phyloP scores from a whole-genome alignment of 2,797 vertebrate genomes.

The Falco rusticolus region DNA sequence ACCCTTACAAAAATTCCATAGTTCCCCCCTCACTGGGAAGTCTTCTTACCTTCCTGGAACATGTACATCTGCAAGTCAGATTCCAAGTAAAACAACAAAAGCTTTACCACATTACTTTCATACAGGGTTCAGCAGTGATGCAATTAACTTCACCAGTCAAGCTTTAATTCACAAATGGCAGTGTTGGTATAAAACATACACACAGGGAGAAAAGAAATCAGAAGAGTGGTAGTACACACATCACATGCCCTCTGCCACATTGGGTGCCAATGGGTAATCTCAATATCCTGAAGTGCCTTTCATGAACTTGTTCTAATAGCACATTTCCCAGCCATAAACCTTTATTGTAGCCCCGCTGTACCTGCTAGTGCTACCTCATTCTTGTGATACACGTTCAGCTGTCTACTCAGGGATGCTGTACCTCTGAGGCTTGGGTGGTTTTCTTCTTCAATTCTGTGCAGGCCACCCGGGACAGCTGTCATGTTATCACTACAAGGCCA shows the following conservation, averaged over 20 bases:
- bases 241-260: not conserved
- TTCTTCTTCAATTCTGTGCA: not conserved
- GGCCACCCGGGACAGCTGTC: not conserved
- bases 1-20: not conserved
- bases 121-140: not conserved
- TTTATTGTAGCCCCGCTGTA: not conserved
- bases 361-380: not conserved
- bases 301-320: not conserved
- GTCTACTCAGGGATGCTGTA: not conserved
- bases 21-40: not conserved
- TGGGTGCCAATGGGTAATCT: not conserved
- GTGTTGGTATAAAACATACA: not conserved
- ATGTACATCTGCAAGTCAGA: rapidly evolving
- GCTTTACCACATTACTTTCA: not conserved
- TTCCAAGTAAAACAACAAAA: not conserved
- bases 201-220: not conserved
- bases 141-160: not conserved
- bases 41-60: not conserved
- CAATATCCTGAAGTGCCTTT: not conserved
- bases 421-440: rapidly evolving
- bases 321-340: not conserved
- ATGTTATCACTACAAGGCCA: not conserved
- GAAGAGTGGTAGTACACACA: rapidly evolving
- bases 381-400: rapidly evolving
- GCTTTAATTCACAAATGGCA: not conserved